These are phyloP conservation scores for Pristionchus exspectatus DNA, from an alignment of 2,888 invertebrate species.

Conservation along the genomic window DNA sequence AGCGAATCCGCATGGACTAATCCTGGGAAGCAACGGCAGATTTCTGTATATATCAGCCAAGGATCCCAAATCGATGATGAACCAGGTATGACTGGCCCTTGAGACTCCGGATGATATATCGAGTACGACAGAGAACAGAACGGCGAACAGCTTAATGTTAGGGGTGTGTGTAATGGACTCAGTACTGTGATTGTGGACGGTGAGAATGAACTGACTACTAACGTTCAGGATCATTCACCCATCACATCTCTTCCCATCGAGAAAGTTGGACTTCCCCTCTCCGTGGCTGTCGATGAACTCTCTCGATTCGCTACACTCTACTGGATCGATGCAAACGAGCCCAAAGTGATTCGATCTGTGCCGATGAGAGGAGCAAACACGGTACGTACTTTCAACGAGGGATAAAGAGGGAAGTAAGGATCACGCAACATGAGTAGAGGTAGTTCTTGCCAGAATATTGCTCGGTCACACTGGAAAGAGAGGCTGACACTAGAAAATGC, in stretches of 20 bases:
- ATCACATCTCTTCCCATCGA: conserved; percentile 58
- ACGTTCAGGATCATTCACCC: conserved; percentile 49
- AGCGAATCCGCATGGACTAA: background rate
- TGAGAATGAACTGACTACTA: no score
- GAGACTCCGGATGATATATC: no score
- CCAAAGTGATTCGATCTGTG: conserved; percentile 12
- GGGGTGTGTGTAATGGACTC: no score
- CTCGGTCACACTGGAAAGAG: no score
- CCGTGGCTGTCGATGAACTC: conserved; percentile 59
- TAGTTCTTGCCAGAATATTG: no score
- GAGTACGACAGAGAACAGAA: no score
- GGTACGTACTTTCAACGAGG: background rate
- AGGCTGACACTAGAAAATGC: no score
- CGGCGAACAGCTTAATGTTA: no score
- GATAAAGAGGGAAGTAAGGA: no score
- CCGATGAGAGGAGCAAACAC: background rate
- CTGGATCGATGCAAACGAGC: conserved; percentile 64
- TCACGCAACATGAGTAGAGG: no score
- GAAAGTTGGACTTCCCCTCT: conserved; percentile 60
- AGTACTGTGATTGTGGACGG: no score
- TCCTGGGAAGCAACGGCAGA: background rate
- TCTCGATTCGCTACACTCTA: conserved; percentile 59
- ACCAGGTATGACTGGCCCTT: background rate
- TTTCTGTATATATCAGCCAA: background rate
- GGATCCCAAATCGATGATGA: conserved; percentile 28